phyloP scores from a whole-genome alignment of 2,797 vertebrate species.

The Petrocephalus schoutedeni region DNA sequence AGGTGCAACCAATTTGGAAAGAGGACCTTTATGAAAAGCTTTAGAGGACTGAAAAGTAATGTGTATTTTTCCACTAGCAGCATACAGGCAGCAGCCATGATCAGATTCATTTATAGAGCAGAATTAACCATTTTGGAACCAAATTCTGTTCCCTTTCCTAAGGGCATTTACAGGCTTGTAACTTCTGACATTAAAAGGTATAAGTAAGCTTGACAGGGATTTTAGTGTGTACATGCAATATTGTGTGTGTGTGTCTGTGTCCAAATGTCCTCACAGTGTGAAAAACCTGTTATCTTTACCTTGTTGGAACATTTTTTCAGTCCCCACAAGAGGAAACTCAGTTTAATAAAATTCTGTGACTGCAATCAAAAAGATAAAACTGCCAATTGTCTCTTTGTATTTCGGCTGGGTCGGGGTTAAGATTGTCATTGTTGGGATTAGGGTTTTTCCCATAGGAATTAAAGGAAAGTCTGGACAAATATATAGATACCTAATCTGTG shows the following conservation, averaged over 20 bases:
- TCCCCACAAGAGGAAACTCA: not conserved
- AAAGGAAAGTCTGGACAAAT: not conserved
- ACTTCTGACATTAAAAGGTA: not conserved
- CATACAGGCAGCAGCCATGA: not conserved
- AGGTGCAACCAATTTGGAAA: not conserved
- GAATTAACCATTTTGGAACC: not conserved
- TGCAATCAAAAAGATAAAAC: not conserved
- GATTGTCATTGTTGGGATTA: not conserved
- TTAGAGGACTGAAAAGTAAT: not conserved
- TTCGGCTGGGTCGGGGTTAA: not conserved
- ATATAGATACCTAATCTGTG: not conserved
- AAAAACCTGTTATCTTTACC: not conserved
- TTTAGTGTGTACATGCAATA: not conserved
- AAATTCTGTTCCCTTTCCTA: not conserved
- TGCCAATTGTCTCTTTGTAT: not conserved
- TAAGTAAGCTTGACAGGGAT: not conserved
- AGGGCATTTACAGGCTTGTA: not conserved
- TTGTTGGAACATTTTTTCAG: not conserved
- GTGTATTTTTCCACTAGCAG: too few relatives aligned
- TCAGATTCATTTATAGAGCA: not conserved
- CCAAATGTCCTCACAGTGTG: not conserved
- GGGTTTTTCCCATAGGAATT: not conserved
- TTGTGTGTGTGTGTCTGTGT: constrained; percentile 11
- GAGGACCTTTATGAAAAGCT: not conserved
- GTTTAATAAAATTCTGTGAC: not conserved